These are phyloP conservation scores for Riparia riparia DNA, from an alignment of 2,113 vertebrate genomes.

Conservation along the genomic window DNA sequence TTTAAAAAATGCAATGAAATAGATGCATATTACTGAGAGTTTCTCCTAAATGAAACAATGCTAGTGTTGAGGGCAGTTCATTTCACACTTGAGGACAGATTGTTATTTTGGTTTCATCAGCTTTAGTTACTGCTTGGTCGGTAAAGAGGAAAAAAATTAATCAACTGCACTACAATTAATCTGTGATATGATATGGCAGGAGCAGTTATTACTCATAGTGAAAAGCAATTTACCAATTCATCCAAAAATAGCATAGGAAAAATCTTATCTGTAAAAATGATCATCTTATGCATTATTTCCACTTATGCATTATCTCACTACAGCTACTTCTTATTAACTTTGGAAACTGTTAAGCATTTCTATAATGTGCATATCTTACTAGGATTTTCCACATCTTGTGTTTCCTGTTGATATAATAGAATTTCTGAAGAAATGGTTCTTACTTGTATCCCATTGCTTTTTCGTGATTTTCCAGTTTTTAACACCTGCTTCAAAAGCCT, in stretches of 20 bases:
- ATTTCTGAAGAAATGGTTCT: neutral
- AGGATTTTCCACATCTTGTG: neutral
- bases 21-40: neutral
- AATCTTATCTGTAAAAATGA: conserved; percentile 48
- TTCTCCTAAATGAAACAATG: neutral
- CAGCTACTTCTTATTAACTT: conserved; percentile 35
- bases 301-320: conserved; percentile 16
- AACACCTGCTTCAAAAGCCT: neutral
- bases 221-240: conserved; percentile 60
- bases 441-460: neutral
- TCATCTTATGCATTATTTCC: conserved; percentile 24
- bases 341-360: neutral
- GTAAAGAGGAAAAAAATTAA: conserved; percentile 46
- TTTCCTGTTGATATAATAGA: neutral
- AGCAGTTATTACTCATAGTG: conserved; percentile 50
- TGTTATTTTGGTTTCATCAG: conserved; percentile 30
- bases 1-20: neutral
- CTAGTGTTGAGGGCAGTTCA: neutral
- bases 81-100: neutral
- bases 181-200: conserved; percentile 11
- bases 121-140: conserved; percentile 33
- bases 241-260: conserved; percentile 54
- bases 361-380: neutral
- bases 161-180: conserved; percentile 51
- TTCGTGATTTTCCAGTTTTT: neutral